Evolutionary conservation across 2,113 vertebrate species (phyloP).

Genomic region (Microcebus murinus): DNA sequence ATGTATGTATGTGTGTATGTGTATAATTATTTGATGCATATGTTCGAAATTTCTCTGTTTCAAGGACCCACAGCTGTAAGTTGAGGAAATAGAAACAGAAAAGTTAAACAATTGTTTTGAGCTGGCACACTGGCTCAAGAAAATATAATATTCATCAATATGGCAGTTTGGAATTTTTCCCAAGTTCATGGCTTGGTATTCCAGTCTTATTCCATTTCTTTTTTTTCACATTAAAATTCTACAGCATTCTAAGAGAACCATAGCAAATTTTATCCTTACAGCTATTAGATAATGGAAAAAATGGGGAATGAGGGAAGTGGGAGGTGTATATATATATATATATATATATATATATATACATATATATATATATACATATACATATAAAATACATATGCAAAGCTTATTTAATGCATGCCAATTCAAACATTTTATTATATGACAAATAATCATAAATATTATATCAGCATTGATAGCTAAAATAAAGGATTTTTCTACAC

Average conservation of each 20-base stretch:
- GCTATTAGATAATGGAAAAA: slow-evolving; percentile 32
- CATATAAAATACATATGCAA: background rate
- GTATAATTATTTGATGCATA: slow-evolving; percentile 54
- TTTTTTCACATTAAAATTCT: slow-evolving; percentile 50
- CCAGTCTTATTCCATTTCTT: slow-evolving; percentile 51
- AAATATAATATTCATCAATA: slow-evolving; percentile 48
- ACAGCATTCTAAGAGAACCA: slow-evolving; percentile 4
- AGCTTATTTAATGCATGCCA: slow-evolving; percentile 27
- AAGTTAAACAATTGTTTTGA: slow-evolving; percentile 61
- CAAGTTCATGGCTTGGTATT: slow-evolving; percentile 51
- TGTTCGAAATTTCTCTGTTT: slow-evolving; percentile 68
- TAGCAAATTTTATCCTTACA: background rate
- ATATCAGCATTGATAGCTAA: background rate
- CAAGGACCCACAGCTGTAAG: slow-evolving; percentile 54
- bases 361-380: background rate
- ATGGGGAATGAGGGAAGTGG: background rate
- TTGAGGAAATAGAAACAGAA: slow-evolving; percentile 59
- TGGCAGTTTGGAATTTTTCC: slow-evolving; percentile 54
- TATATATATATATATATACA: background rate
- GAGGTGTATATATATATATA: background rate
- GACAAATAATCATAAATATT: slow-evolving; percentile 18
- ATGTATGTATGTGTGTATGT: background rate
- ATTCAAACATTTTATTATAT: background rate
- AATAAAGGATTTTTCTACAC: background rate
- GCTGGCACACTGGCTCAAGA: slow-evolving; percentile 27